Conservation (phyloP, 2,888 invertebrate species). For the Drosophila villosipedis region DNA sequence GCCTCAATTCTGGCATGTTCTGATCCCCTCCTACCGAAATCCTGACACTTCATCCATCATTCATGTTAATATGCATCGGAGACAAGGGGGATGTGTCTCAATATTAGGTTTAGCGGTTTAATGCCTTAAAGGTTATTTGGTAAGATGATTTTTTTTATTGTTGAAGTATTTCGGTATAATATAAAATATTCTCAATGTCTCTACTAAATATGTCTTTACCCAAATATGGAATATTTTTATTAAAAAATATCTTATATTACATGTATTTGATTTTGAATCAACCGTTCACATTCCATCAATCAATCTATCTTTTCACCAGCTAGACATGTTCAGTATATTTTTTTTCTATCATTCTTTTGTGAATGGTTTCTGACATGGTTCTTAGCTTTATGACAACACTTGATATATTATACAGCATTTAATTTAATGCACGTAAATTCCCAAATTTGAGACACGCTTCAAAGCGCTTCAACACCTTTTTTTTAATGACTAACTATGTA, state of each 20-base stretch:
- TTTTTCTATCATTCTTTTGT: not conserved
- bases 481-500: conserved; percentile 29
- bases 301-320: not conserved
- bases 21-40: conserved; percentile 19
- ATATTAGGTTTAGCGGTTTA: conserved; percentile 23
- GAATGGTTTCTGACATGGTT: not conserved
- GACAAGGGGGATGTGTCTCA: conserved; percentile 8
- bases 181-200: not conserved
- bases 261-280: not conserved
- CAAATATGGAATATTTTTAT: not conserved
- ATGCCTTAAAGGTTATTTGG: conserved; percentile 13
- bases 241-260: not conserved
- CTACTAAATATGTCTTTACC: not conserved
- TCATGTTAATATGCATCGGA: conserved; percentile 16
- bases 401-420: conserved; percentile 9
- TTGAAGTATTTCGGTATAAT: not conserved
- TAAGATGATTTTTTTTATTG: not conserved
- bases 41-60: conserved; percentile 67
- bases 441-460: conserved; percentile 25
- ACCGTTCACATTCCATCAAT: not conserved
- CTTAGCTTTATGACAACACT: not conserved
- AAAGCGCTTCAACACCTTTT: conserved; percentile 26
- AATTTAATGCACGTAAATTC: conserved; percentile 21
- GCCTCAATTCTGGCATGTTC: conserved; percentile 1
- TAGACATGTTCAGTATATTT: not conserved